Conservation (phyloP, 2,113 vertebrate genomes). For the Cynopterus brachyotis region DNA sequence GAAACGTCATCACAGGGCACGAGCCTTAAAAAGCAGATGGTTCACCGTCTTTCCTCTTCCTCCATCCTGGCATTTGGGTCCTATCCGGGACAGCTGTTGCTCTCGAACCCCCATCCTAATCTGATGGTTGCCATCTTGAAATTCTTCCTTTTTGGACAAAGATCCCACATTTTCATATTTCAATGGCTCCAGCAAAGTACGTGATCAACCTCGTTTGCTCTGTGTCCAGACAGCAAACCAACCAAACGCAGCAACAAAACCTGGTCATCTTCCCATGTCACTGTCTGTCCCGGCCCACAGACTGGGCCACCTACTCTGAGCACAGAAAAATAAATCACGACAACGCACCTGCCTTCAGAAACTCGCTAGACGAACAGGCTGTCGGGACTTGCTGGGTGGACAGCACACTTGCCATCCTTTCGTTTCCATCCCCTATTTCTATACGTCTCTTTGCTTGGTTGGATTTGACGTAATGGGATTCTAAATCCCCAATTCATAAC, state of each 20-base stretch:
- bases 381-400: neutral
- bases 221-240: neutral
- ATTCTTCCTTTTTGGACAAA: neutral
- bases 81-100: neutral
- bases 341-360: neutral
- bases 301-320: neutral
- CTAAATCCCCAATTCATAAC: neutral
- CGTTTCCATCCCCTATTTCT: neutral
- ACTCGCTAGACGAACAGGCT: neutral
- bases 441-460: neutral
- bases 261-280: neutral
- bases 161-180: neutral
- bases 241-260: neutral
- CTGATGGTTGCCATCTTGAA: neutral
- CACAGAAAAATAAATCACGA: neutral
- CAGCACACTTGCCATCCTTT: neutral
- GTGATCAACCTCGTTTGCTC: neutral
- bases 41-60: neutral
- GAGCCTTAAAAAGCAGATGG: neutral
- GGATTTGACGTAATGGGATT: neutral
- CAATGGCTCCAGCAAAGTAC: neutral
- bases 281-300: neutral
- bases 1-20: neutral
- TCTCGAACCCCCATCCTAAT: neutral
- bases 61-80: neutral